Evolutionary conservation across 1,140 invertebrate species (phyloP), one percentile per base, ranked within the genome.

Genomic region (Aphelinus atriplicis): DNA sequence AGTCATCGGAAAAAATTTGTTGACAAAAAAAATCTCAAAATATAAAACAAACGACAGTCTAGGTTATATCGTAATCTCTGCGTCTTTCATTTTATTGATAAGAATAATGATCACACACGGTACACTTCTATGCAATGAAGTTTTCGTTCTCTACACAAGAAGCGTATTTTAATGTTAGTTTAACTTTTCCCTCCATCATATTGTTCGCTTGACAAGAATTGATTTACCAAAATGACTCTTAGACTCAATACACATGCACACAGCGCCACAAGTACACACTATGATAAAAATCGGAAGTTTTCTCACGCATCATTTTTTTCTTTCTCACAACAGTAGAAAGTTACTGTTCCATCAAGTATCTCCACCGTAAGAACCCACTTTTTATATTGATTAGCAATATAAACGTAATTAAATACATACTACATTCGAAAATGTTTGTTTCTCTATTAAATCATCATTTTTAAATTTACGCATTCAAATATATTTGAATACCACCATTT

Each of bases 271-370:
- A 1, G 10, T 45, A 65, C 53, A 72, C 62, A 58, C 7, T 63
- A 71, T 57, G 62, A 65, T 72, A 9, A 72, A 58, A 6, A 50
- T 72, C 58, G 53, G 45, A 72, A 65, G 53, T 64, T 72, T n/a
- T 3, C 50, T 72, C 56, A 63, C 6, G 2, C 26, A 26, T 60
- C 50, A 1, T 62, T 43, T 51, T 53, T 53, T 62, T 4, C 2
- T n/a, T 53, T 71, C 53, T 71, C 55, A 51, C 50, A 71, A 71
- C 10, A 53, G 42, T 7, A 71, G 69, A 51, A 26, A 62, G 69
- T 43, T 6, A n/a, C 51, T 1, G 7, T 61, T n/a, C n/a, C 47
- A 26, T 26, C 4, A 1, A 51, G 6, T 61, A 5, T 53, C 43
- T 51, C n/a, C 70, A 64, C 63, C 50, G 61, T 55, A 71, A 71